Evolutionary conservation across 2,797 vertebrate species (phyloP).

Genomic region (Poecilia gillii): DNA sequence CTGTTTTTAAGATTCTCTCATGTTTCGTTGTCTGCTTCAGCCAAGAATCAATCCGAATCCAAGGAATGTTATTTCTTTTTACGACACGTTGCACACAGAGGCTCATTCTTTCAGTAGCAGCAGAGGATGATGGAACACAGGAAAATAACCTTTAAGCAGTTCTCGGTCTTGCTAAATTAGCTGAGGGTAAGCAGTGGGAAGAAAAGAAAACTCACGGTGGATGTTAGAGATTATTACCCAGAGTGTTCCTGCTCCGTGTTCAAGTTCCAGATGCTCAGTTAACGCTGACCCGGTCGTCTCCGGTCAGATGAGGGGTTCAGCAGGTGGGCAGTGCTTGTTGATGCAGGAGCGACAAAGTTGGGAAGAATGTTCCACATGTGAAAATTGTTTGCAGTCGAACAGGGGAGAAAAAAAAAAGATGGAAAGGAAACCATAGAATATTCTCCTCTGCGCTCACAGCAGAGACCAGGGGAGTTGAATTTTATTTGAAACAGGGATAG

Average conservation of each 20-base stretch:
- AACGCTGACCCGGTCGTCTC: conserved; percentile 30
- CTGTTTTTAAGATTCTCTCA: not conserved
- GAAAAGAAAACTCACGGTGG: not conserved
- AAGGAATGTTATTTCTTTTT: not conserved
- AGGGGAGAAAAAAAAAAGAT: not conserved
- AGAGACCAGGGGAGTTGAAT: conserved; percentile 15
- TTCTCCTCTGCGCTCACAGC: conserved; percentile 1
- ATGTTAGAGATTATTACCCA: conserved; percentile 2
- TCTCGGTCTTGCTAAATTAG: not conserved
- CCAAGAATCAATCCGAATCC: not conserved
- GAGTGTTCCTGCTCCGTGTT: conserved; percentile 7
- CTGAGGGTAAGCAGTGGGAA: conserved; percentile 3
- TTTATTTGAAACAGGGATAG: not conserved
- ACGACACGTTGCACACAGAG: conserved; percentile 8
- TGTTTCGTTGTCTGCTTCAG: not conserved
- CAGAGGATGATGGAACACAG: conserved; percentile 37
- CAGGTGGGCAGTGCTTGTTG: conserved; percentile 50
- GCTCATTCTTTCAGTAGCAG: conserved; percentile 11
- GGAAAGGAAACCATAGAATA: not conserved
- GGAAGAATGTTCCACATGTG: conserved; percentile 64
- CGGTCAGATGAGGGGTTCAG: conserved; percentile 47
- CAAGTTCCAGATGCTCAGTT: conserved; percentile 39
- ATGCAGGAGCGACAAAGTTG: conserved; percentile 29
- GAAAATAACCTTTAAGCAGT: conserved; percentile 11
- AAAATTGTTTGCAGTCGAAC: conserved; percentile 63